Evolutionary conservation across 2,888 invertebrate genomes (phyloP).

Genomic region (Leptarthrus brevirostris): DNA sequence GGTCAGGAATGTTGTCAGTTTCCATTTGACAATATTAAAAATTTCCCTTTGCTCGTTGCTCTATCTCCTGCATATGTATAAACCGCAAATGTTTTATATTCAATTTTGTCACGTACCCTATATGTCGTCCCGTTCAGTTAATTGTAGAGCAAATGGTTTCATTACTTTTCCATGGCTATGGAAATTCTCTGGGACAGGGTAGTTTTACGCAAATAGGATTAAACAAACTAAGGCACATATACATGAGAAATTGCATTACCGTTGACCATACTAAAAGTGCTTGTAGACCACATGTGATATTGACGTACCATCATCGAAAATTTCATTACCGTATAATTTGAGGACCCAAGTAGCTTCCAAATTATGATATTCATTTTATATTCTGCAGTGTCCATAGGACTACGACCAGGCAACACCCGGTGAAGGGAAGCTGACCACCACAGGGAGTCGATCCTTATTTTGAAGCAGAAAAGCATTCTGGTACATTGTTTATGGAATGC

Average conservation of each 20-base stretch:
- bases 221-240: neutral
- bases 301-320: constrained; percentile 39
- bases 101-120: constrained; percentile 20
- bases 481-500: neutral
- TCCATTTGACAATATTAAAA: no score
- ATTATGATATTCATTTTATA: constrained; percentile 2
- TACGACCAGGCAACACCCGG: neutral
- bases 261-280: neutral
- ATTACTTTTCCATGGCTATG: constrained; percentile 10
- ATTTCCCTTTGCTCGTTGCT: no score
- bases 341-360: constrained; percentile 8
- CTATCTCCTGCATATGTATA: no score
- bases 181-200: neutral
- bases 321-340: constrained; percentile 6
- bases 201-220: neutral
- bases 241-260: neutral
- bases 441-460: neutral
- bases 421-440: neutral
- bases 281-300: constrained; percentile 16
- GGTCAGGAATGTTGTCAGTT: no score
- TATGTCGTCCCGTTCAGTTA: constrained; percentile 6
- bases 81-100: constrained; percentile 17
- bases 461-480: neutral
- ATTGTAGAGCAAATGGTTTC: constrained; percentile 13
- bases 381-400: neutral